Conservation (phyloP, 1,140 invertebrate species). For the Teleogryllus occipitalis region DNA sequence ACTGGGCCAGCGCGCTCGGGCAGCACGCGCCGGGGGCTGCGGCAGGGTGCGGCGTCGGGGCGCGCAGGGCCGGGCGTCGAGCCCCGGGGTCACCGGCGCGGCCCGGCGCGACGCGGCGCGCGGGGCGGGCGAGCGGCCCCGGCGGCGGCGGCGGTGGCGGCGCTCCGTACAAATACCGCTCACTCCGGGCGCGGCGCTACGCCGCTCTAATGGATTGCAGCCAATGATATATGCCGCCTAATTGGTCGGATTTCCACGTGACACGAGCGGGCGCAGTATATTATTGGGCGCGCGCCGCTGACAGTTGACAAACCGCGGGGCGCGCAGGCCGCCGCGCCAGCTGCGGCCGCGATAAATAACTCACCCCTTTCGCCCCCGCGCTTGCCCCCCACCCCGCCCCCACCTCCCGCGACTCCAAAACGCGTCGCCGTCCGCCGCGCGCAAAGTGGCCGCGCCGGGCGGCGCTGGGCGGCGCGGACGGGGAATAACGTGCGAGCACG, state of each 20-base stretch:
- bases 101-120: background rate
- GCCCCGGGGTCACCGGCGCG: too few species aligned
- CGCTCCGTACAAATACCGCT: background rate
- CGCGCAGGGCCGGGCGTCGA: background rate
- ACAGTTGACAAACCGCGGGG: conserved; percentile 2
- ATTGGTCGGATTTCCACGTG: conserved; percentile 2
- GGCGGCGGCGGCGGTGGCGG: too few species aligned
- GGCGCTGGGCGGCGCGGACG: too few species aligned
- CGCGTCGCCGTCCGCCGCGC: too few species aligned
- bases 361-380: background rate
- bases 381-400: background rate
- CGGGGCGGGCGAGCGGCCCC: background rate
- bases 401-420: too few species aligned
- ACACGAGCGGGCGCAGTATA: background rate
- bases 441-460: too few species aligned
- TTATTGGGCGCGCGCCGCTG: background rate
- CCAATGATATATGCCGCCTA: conserved; percentile 3
- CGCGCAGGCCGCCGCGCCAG: background rate
- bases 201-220: background rate
- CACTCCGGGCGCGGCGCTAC: too few species aligned
- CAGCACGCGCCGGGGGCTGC: too few species aligned
- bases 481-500: too few species aligned
- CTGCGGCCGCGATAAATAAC: background rate
- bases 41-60: too few species aligned
- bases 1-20: too few species aligned